Base-by-base conservation (phyloP, 2,113 vertebrate genomes). In the Gorsachius goisagi region DNA sequence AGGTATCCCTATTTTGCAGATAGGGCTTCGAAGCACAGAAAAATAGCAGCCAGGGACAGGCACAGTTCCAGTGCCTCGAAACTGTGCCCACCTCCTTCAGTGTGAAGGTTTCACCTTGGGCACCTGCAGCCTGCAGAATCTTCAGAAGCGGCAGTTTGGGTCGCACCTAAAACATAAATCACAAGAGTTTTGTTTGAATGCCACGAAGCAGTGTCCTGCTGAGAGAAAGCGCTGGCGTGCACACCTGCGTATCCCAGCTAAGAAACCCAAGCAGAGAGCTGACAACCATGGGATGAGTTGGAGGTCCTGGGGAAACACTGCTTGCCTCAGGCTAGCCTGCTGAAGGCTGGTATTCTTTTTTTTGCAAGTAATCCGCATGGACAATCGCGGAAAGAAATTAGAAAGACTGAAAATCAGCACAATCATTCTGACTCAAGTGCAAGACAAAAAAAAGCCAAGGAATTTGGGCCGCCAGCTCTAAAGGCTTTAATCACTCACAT, bases 71-170 rank as follows among this genome's bases (percentile, higher is more conserved):
- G 45, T 1, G 21, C 5, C 33, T 1, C 15, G 21, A 15, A 66
- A 10, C 24, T 27, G 15, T 45, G 11, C 98, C 93, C 89, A 99
- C 99, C 99, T 99, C 99, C 94, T 99, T 99, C 85, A 99, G 97
- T 0, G 99, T 99, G 97, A 99, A 99, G 68, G 98, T 98, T 62
- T 99, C 99, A 37, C 99, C 99, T 67, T 98, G 98, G 62, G 99
- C 99, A 20, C 99, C 99, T 22, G 99, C 99, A 86, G 98, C 98
- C 89, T 98, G 99, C 94, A 99, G 96, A 91, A 99, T 98, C 97
- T 99, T 99, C 97, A 99, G 96, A 20, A 99, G 98, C 17, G 98
- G 98, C 55, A 97, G 92, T 89, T 97, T 99, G 88, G 99, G 99
- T 95, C 98, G 97, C 92, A 99, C 98, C 99, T 99, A 85, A 14